phyloP scores from a whole-genome alignment of 1,140 invertebrate genomes.

The Batillaria attramentaria region DNA sequence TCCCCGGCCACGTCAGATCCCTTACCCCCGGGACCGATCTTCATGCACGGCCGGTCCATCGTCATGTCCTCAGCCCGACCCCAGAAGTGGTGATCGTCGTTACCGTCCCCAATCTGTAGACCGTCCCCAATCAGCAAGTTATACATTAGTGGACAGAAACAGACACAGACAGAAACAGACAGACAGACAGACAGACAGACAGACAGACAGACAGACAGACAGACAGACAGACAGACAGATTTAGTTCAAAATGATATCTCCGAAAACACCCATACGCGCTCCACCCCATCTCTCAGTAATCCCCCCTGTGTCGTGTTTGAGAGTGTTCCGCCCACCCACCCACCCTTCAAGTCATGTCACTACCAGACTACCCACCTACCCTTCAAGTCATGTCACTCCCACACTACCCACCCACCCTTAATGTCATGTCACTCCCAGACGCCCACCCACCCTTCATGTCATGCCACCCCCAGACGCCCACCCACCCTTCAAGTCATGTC shows the following conservation, averaged over 20 bases:
- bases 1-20: slow-evolving; percentile 78
- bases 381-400: no score
- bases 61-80: slow-evolving; percentile 74
- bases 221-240: background rate
- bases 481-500: no score
- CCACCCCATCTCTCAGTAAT: no score
- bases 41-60: slow-evolving; percentile 75
- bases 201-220: slow-evolving; percentile 6
- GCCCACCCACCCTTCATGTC: no score
- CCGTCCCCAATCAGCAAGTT: background rate
- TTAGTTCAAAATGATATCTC: background rate
- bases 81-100: slow-evolving; percentile 49
- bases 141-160: background rate
- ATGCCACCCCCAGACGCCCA: no score
- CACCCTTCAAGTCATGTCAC: no score
- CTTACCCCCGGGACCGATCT: slow-evolving; percentile 74
- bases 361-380: no score
- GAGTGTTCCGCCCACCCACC: no score
- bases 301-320: no score
- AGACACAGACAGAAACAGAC: slow-evolving; percentile 6
- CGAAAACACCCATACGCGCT: no score
- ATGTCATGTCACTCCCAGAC: no score
- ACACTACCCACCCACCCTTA: no score
- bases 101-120: slow-evolving; percentile 60
- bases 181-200: slow-evolving; percentile 1